These are phyloP conservation scores for Hesperophylax magnus DNA, from an alignment of 1,140 invertebrate species.

Conservation along the genomic window DNA sequence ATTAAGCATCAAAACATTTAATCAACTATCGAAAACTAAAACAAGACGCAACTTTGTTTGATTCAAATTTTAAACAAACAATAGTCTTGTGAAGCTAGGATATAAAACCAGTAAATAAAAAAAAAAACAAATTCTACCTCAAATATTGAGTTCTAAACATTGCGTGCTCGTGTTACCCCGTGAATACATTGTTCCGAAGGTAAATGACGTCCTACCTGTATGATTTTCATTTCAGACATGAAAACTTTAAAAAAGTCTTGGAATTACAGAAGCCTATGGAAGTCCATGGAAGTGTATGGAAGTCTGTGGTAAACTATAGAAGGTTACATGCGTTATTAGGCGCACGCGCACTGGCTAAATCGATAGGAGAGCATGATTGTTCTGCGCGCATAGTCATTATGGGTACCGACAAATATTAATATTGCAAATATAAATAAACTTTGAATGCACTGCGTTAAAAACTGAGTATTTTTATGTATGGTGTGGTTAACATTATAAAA, in stretches of 20 bases:
- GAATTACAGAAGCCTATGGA: too few relatives aligned
- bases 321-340: slow-evolving; percentile 18
- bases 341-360: slow-evolving; percentile 20
- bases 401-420: too few relatives aligned
- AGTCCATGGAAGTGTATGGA: neutral
- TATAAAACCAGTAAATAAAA: neutral
- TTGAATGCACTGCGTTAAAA: neutral
- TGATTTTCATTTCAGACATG: slow-evolving; percentile 4
- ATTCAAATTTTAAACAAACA: too few relatives aligned
- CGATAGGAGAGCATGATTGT: slow-evolving; percentile 11
- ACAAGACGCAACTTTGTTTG: too few relatives aligned
- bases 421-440: neutral
- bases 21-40: too few relatives aligned
- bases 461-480: too few relatives aligned
- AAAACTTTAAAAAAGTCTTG: slow-evolving; percentile 8
- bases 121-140: neutral
- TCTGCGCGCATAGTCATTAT: neutral
- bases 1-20: too few relatives aligned
- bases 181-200: neutral
- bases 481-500: too few relatives aligned
- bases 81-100: too few relatives aligned
- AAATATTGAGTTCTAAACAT: neutral
- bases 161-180: neutral
- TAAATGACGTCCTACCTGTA: neutral
- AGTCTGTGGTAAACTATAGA: neutral